Percentiles rank a stretch among this genome's conserved stretches.
Conservation (phyloP, 2,113 vertebrate genomes). For the Scomber scombrus region DNA sequence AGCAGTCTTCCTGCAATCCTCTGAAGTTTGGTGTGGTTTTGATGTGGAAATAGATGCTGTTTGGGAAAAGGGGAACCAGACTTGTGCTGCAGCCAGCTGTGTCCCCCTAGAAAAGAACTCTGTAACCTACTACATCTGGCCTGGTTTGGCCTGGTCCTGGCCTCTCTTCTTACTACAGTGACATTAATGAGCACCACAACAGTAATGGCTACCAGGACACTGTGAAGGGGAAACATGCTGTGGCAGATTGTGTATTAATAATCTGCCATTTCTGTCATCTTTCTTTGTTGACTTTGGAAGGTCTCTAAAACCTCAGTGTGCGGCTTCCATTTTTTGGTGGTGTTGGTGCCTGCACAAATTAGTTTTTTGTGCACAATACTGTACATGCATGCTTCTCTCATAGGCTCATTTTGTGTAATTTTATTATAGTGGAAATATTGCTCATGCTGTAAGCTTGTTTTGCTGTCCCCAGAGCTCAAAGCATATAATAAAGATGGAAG, state of each 20-base stretch:
- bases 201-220: slow-evolving; percentile 67
- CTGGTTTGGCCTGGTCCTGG: slow-evolving; percentile 63
- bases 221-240: slow-evolving; percentile 13
- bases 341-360: slow-evolving; percentile 17
- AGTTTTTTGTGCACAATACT: not conserved
- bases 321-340: slow-evolving; percentile 1
- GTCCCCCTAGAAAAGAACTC: slow-evolving; percentile 42
- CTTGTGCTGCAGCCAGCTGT: slow-evolving; percentile 66
- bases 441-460: slow-evolving; percentile 46
- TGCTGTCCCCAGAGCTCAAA: slow-evolving; percentile 59
- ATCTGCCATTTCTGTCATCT: slow-evolving; percentile 24
- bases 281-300: slow-evolving; percentile 34
- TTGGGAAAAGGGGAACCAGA: slow-evolving; percentile 53
- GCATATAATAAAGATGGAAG: slow-evolving; percentile 79
- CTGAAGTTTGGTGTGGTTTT: slow-evolving; percentile 72
- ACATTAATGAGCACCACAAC: slow-evolving; percentile 69
- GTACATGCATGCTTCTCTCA: slow-evolving; percentile 10
- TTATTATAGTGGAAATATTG: slow-evolving; percentile 50
- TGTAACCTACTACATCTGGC: slow-evolving; percentile 69
- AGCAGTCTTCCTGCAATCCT: slow-evolving; percentile 24
- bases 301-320: not conserved
- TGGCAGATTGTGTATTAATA: slow-evolving; percentile 38
- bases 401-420: slow-evolving; percentile 36
- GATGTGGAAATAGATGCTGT: slow-evolving; percentile 70
- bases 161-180: slow-evolving; percentile 55